Evolutionary conservation across 2,113 vertebrate species (phyloP).

Genomic region (Prionailurus bengalensis): DNA sequence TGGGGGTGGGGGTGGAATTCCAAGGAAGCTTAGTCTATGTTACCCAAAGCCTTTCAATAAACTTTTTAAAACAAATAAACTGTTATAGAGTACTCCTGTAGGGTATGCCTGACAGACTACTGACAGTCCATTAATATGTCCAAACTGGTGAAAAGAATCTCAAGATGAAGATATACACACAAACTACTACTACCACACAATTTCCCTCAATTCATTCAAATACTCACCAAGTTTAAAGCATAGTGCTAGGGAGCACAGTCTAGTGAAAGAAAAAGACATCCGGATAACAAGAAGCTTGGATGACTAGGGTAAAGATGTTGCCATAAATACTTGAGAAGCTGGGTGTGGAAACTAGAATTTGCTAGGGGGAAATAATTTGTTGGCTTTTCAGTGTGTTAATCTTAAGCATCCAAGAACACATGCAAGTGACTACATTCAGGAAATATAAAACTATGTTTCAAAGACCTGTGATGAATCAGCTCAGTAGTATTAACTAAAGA

Average conservation of each 20-base stretch:
- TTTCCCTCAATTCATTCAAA: slow-evolving; percentile 32
- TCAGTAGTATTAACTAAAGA: background rate
- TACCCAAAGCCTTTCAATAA: background rate
- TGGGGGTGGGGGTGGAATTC: background rate
- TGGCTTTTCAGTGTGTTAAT: background rate
- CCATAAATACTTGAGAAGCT: background rate
- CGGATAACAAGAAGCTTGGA: background rate
- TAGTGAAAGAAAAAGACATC: slow-evolving; percentile 30
- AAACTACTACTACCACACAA: background rate
- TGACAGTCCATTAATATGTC: background rate
- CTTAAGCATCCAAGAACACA: background rate
- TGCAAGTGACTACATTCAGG: background rate
- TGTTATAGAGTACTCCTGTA: background rate
- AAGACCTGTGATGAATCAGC: slow-evolving; percentile 20
- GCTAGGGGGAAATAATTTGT: background rate
- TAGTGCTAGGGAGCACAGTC: background rate
- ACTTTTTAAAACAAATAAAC: slow-evolving; percentile 18
- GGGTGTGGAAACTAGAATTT: slow-evolving; percentile 2
- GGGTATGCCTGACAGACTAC: background rate
- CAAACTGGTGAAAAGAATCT: slow-evolving; percentile 33
- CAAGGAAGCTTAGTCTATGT: background rate
- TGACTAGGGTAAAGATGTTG: background rate
- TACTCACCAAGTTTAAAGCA: background rate
- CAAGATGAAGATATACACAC: slow-evolving; percentile 4
- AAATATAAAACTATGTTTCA: background rate